Evolutionary conservation across 2,113 vertebrate species (phyloP), one percentile per base, ranked within the genome.

Genomic region (Gallinago paraguaiae): DNA sequence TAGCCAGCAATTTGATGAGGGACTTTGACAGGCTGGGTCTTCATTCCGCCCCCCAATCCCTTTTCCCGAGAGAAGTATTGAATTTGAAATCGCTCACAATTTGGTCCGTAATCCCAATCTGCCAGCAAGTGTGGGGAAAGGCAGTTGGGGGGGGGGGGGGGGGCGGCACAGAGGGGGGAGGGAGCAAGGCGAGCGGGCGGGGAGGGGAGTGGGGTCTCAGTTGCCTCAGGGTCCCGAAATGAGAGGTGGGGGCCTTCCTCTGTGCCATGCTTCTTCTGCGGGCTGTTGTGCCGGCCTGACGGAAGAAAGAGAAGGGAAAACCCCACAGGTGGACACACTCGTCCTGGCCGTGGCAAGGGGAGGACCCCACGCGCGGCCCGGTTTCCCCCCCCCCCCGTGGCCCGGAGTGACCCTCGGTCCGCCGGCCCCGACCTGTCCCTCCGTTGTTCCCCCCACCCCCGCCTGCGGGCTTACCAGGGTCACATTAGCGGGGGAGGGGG

Each of bases 391-490:
- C 19, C 24, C 37, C 30, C 13, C 37, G 14, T 19, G 45, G n/a
- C 16, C 45, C 19, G 11, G 83, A 83, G 94, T 82, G 24, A 48
- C 41, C 30, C 7, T 11, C 12, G 8, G 48, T 35, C 10, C 12
- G 2, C 20, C 5, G 17, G 11, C 35, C 57, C 41, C 41, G 35
- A 6, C 30, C 46, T 48, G 50, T 41, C 22, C 35, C 6, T 31
- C 13, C 23, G 5, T 9, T 3, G 19, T 28, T 19, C 31, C 16
- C 31, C 24, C 41, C 39, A 39, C 39, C 39, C 41, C 96, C 74
- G 50, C 95, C 95, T 91, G 89, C 61, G 74, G 93, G 95, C 88
- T 96, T 95, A 91, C 90, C 86, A 46, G 45, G 83, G 88, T 81
- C 91, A 88, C 70, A 82, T 57, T 71, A 80, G 54, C 45, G 11